Evolutionary conservation across 1,140 invertebrate species (phyloP).

Genomic region (Dolichoris vasculosae): DNA sequence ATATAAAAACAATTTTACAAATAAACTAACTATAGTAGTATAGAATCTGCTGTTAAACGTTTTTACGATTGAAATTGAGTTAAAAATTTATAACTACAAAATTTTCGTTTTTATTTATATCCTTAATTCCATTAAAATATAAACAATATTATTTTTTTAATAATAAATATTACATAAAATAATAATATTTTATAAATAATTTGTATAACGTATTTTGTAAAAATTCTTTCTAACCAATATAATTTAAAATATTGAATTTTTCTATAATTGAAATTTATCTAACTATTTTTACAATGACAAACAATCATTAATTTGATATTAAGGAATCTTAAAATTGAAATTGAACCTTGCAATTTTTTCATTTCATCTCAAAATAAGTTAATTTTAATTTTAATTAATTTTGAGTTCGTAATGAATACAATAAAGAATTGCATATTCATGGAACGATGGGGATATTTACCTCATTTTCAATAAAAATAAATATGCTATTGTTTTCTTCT

Average conservation of each 20-base stretch:
- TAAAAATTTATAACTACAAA: background rate
- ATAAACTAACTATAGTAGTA: background rate
- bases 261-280: background rate
- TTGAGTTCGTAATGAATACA: background rate
- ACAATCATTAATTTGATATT: background rate
- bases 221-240: no score
- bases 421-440: background rate
- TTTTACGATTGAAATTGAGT: background rate
- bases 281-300: background rate
- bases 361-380: background rate
- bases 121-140: no score
- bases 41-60: background rate
- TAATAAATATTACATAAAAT: background rate
- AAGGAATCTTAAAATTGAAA: background rate
- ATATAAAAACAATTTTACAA: background rate
- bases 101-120: no score
- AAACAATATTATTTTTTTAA: background rate
- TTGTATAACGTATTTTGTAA: no score
- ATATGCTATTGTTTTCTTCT: background rate
- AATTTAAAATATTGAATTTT: no score
- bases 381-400: background rate
- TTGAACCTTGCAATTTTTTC: background rate
- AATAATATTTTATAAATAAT: background rate
- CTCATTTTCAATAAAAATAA: background rate
- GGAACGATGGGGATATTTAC: background rate